Base-by-base conservation (phyloP, 2,888 invertebrate species). In the Ormyrus pomaceus region DNA sequence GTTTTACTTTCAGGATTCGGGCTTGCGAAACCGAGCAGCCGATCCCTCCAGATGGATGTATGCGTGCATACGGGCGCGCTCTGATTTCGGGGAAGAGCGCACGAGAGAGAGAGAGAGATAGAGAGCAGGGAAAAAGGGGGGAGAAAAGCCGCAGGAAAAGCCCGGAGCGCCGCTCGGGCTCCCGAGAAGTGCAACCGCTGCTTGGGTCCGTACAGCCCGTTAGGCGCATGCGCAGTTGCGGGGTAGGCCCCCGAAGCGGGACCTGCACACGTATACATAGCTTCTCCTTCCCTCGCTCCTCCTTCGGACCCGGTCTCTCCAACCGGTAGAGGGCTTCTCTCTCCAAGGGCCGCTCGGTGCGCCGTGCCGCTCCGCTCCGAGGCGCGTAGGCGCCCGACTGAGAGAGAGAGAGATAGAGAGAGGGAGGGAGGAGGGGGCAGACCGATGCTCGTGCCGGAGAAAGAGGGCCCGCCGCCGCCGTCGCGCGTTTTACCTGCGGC, bases 181-280 rank as follows among this genome's bases (percentile, higher is more conserved):
- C 7, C n/a, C 46, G 19, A 13, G 45, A 34, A n/a, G 56, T 64
- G 50, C 69, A 77, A 70, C 56, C 58, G 70, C 66, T 34, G 53
- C 48, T 34, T 34, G 46, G 34, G n/a, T 34, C 34, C 59, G 11
- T 45, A 59, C 34, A 59, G 71, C 59, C 83, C 84, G 82, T 84
- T 84, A 84, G 78, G 83, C 83, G 84, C 83, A 83, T 82, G 83
- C 83, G 83, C 78, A 46, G 48, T 58, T 11, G 65, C 11, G 11
- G 81, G 11, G 81, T 68, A 64, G 64, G 62, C 76, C 72, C 77
- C 81, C 79, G 82, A 82, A 11, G 58, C 58, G 50, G 46, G 73
- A 46, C 46, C 80, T 79, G 79, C 82, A 51, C 62, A 76, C 72
- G 65, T 66, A 51, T 62, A 64, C 34, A 61, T 45, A 64, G 62